Percentiles rank a stretch among this genome's conserved stretches.
Conservation (phyloP, 2,888 invertebrate species). For the Eristalinus sepulchralis region DNA sequence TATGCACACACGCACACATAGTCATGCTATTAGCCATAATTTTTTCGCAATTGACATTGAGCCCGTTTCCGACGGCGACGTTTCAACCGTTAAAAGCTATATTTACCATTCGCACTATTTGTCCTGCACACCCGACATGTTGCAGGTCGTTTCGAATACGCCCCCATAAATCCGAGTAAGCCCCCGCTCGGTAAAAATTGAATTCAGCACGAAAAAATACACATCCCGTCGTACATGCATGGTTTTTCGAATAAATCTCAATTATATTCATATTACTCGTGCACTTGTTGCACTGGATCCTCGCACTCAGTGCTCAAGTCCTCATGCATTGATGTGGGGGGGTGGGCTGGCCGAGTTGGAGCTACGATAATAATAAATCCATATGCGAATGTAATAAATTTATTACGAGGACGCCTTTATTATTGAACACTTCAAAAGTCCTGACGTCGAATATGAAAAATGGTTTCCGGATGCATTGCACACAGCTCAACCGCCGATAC, state of each 20-base stretch:
- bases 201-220: not conserved
- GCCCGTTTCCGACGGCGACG: not conserved
- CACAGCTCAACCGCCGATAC: not conserved
- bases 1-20: not conserved
- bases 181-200: not conserved
- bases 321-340: not conserved
- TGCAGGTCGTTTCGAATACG: not conserved
- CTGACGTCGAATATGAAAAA: conserved; percentile 57
- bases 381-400: conserved; percentile 62
- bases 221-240: not conserved
- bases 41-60: not conserved
- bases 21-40: not conserved
- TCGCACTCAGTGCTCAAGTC: not conserved
- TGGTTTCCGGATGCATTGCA: conserved; percentile 60
- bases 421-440: conserved; percentile 64
- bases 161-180: not conserved
- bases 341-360: not conserved
- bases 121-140: not conserved
- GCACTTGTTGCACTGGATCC: conserved; percentile 54
- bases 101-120: not conserved
- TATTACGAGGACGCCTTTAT: conserved; percentile 62
- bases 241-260: conserved; percentile 40
- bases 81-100: not conserved
- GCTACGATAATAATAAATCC: conserved; percentile 46
- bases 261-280: conserved; percentile 47